Percentiles rank a stretch among this genome's conserved stretches.
Evolutionary conservation across 2,797 vertebrate genomes (phyloP).

Genomic region (Myotis daubentonii): DNA sequence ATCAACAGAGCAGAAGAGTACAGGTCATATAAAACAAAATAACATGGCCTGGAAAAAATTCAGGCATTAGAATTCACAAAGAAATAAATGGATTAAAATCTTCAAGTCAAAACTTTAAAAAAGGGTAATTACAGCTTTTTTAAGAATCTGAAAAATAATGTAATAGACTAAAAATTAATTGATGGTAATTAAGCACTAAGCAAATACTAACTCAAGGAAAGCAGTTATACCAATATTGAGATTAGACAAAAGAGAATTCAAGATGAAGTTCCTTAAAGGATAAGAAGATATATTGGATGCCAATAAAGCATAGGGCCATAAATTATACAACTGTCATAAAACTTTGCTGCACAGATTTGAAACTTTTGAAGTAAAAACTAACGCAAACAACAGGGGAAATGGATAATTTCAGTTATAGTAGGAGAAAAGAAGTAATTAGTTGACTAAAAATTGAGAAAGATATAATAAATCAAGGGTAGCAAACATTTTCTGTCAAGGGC

Average conservation of each 20-base stretch:
- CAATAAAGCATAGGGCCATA: neutral
- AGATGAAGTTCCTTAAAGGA: neutral
- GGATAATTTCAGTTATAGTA: neutral
- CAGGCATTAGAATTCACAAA: neutral
- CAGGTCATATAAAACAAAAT: neutral
- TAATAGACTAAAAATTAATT: neutral
- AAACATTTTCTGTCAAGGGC: neutral
- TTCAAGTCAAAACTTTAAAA: neutral
- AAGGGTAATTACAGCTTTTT: neutral
- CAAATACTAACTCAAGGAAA: neutral
- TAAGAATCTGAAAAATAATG: neutral
- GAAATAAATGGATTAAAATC: neutral
- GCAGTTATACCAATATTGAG: neutral
- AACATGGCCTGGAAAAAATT: neutral
- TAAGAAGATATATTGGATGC: neutral
- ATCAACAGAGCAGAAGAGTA: neutral
- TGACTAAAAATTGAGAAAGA: neutral
- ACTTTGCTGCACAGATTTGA: neutral
- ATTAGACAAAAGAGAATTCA: neutral
- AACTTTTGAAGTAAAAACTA: slow-evolving; percentile 20
- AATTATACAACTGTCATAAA: neutral
- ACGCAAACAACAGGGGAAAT: neutral
- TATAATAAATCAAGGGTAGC: neutral
- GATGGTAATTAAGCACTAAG: neutral
- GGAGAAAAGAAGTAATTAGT: neutral